Conservation (phyloP, 1,140 invertebrate genomes). For the Littorina saxatilis region DNA sequence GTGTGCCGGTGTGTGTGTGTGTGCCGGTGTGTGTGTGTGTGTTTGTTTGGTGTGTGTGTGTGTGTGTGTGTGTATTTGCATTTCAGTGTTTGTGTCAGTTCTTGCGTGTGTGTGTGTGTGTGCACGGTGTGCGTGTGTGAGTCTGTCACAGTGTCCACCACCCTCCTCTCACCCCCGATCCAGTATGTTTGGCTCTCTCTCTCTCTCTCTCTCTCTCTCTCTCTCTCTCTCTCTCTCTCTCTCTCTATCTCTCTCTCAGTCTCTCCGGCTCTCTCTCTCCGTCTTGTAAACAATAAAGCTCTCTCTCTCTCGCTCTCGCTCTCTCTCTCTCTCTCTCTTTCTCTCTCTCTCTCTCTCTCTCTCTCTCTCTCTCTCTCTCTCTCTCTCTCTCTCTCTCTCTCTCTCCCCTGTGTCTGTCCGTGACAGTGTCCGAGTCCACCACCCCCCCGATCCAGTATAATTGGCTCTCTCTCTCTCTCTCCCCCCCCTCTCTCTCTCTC, state of each 20-base stretch:
- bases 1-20: no score
- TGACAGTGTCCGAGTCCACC: not conserved
- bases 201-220: slow-evolving; percentile 7
- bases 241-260: no score
- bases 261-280: no score
- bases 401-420: not conserved
- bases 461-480: no score
- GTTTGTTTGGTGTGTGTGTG: slow-evolving; percentile 6
- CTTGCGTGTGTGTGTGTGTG: no score
- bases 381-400: slow-evolving; percentile 11
- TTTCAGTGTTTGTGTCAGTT: not conserved
- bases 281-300: not conserved
- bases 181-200: no score
- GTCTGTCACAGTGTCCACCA: no score
- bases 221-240: no score
- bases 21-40: slow-evolving; percentile 1
- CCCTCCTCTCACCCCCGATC: not conserved
- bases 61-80: not conserved
- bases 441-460: not conserved
- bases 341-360: slow-evolving; percentile 12
- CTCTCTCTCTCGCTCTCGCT: not conserved
- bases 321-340: slow-evolving; percentile 12
- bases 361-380: slow-evolving; percentile 15
- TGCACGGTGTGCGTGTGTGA: no score
- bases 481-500: no score